These are phyloP conservation scores for Oreohelix idahoensis DNA, from an alignment of 1,140 invertebrate genomes.

Conservation along the genomic window DNA sequence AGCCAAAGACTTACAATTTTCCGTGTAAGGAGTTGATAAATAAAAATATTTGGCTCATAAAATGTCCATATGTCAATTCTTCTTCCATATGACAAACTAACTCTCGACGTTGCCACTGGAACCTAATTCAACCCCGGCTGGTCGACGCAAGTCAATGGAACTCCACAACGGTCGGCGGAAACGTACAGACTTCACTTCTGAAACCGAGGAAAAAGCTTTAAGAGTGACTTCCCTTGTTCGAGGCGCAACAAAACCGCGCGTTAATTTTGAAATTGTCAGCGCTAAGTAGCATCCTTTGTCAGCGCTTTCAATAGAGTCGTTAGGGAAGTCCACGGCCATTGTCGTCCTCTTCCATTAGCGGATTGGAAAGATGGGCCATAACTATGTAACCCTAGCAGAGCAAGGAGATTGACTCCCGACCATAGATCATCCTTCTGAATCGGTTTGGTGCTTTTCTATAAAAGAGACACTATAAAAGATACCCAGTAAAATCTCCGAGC, in stretches of 20 bases:
- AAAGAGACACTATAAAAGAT: background rate
- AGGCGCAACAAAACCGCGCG: conserved; percentile 39
- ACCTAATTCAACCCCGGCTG: background rate
- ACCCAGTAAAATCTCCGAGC: background rate
- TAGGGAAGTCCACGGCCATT: conserved; percentile 7
- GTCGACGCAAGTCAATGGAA: conserved; percentile 2
- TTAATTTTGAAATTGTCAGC: conserved; percentile 41
- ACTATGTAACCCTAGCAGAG: background rate
- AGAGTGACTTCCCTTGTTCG: conserved; percentile 39
- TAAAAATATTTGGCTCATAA: conserved; percentile 13
- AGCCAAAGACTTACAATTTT: background rate
- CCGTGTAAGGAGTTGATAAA: background rate
- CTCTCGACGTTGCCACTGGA: background rate
- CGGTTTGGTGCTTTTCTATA: conserved; percentile 27
- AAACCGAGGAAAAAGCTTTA: conserved; percentile 32
- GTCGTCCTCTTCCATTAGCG: conserved; percentile 26
- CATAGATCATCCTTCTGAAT: conserved; percentile 27
- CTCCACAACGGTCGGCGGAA: conserved; percentile 5
- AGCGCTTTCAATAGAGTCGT: conserved; percentile 28
- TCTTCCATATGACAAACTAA: conserved; percentile 10
- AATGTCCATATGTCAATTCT: conserved; percentile 12
- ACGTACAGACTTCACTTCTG: conserved; percentile 15
- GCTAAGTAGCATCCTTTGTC: conserved; percentile 37
- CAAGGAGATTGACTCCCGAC: background rate
- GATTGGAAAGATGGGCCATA: background rate